These are phyloP conservation scores for Barypeithes pellucidus DNA, from an alignment of 2,888 invertebrate species.

Conservation along the genomic window DNA sequence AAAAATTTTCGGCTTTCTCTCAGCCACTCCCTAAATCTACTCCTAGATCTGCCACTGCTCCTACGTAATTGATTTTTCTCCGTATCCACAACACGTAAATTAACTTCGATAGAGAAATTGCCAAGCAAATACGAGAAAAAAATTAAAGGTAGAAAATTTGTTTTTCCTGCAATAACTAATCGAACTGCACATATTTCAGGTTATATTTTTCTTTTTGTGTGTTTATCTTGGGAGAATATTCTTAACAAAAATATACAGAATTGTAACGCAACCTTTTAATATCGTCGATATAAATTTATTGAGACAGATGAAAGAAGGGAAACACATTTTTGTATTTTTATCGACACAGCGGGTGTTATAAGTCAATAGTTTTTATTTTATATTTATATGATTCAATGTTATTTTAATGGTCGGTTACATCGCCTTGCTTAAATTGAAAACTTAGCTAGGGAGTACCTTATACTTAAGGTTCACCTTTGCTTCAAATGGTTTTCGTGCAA, in stretches of 20 bases:
- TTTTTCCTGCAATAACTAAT: conserved; percentile 25
- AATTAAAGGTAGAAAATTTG: conserved; percentile 21
- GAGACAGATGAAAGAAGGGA: conserved; percentile 14
- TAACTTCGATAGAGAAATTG: conserved; percentile 3
- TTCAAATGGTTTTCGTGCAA: no score
- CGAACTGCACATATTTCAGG: conserved; percentile 14
- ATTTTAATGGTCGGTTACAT: neutral
- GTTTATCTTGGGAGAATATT: conserved; percentile 21
- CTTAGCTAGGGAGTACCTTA: no score
- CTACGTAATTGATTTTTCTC: conserved; percentile 4
- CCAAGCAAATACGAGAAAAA: conserved; percentile 12
- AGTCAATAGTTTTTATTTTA: conserved; percentile 21
- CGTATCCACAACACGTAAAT: neutral
- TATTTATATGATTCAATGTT: conserved; percentile 3
- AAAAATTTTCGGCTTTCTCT: no score
- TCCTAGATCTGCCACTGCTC: no score
- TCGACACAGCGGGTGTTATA: conserved; percentile 17
- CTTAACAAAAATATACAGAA: conserved; percentile 27
- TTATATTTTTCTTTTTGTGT: conserved; percentile 16
- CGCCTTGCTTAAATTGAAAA: no score
- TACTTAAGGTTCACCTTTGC: no score
- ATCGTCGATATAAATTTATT: conserved; percentile 29
- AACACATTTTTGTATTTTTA: conserved; percentile 23
- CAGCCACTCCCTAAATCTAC: no score
- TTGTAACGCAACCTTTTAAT: conserved; percentile 16